These are phyloP conservation scores for Dromius quadrimaculatus DNA, from an alignment of 2,888 invertebrate genomes.

Conservation along the genomic window DNA sequence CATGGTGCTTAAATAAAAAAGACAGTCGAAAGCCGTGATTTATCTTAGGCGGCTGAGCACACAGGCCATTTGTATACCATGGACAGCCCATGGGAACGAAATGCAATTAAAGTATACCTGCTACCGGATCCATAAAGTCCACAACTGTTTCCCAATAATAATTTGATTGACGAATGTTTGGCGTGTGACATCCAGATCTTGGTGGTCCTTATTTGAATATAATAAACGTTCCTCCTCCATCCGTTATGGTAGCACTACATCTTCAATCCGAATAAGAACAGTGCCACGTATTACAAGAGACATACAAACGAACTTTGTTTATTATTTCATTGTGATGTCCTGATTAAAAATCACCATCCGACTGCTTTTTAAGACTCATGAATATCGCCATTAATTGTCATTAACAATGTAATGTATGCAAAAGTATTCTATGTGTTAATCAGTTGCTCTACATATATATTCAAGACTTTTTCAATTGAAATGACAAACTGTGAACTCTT, in stretches of 20 bases:
- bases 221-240: conserved; percentile 60
- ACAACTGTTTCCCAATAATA: no score
- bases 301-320: conserved; percentile 43
- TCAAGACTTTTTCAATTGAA: conserved; percentile 13
- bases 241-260: conserved; percentile 54
- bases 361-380: conserved; percentile 33
- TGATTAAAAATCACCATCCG: conserved; percentile 47
- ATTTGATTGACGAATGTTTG: conserved; percentile 19
- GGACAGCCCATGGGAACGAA: conserved; percentile 52
- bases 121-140: conserved; percentile 49
- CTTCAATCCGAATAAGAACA: conserved; percentile 29
- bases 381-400: conserved; percentile 60
- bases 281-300: conserved; percentile 4
- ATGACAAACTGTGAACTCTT: conserved; percentile 53
- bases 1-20: conserved; percentile 37
- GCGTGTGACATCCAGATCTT: conserved; percentile 52
- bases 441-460: conserved; percentile 40
- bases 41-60: conserved; percentile 51
- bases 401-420: conserved; percentile 57
- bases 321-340: conserved; percentile 50
- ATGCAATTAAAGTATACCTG: conserved; percentile 49
- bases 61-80: conserved; percentile 52
- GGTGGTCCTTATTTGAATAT: conserved; percentile 66
- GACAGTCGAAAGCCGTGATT: conserved; percentile 49
- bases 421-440: conserved; percentile 52